phyloP scores from a whole-genome alignment of 2,797 vertebrate genomes.

The Arctocebus calabarensis region DNA sequence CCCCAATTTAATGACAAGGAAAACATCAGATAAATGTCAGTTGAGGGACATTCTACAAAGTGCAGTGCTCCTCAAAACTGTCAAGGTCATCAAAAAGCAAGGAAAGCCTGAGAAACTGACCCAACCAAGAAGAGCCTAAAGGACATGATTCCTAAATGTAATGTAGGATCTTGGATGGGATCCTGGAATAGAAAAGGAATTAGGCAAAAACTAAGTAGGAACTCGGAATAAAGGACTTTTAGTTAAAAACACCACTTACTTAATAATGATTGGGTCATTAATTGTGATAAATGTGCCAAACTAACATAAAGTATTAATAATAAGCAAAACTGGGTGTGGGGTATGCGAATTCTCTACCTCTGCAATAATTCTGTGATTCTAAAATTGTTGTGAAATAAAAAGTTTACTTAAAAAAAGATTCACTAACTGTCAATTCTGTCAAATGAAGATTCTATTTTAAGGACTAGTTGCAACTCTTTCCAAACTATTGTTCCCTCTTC shows the following conservation, averaged over 20 bases:
- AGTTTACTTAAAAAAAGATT: background rate
- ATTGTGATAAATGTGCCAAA: background rate
- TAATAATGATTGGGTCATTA: background rate
- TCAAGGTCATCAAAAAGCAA: background rate
- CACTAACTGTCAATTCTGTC: constrained; percentile 33
- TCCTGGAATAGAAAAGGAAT: background rate
- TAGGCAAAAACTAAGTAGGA: background rate
- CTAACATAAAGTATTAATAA: background rate
- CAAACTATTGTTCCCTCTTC: constrained; percentile 14
- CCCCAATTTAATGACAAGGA: background rate
- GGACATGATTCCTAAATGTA: background rate
- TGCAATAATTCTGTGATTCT: background rate
- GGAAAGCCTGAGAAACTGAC: background rate
- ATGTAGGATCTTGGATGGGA: background rate
- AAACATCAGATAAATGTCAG: constrained; percentile 23
- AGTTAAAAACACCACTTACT: background rate
- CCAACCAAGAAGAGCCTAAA: background rate
- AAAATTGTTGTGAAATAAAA: constrained; percentile 49
- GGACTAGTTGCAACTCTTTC: background rate
- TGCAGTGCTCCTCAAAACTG: background rate
- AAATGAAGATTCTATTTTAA: constrained; percentile 56
- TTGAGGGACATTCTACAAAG: background rate
- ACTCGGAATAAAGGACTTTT: background rate
- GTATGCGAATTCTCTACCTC: background rate
- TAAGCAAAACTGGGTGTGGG: background rate